Base-by-base conservation (phyloP, 2,797 vertebrate genomes). In the Chrysolophus pictus region DNA sequence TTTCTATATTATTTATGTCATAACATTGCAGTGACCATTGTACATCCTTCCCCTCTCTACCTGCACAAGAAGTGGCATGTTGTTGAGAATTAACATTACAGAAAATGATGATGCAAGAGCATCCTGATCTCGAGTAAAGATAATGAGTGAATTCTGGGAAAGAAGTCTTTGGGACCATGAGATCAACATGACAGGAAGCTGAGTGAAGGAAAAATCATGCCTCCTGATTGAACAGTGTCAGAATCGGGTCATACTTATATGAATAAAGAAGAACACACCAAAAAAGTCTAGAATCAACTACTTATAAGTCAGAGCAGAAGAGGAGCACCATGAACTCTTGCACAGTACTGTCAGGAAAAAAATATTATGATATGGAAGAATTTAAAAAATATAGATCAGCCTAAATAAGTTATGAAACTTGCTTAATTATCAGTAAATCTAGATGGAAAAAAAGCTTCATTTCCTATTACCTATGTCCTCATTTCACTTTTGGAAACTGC, bases 171-270 rank as follows among this genome's bases (percentile, higher is more conserved):
- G 56, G 23, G 22, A 64, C 6, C 16, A 6, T 65, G 56, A 67
- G 59, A 46, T 29, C 42, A 55, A 79, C 58, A 44, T 35, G n/a
- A 56, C 28, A 26, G 37, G 33, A 78, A 68, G 44, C 10, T 47
- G 14, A 14, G 8, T 0, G 51, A 33, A 12, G 42, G 31, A 55
- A 65, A 84, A 93, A n/a, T 0, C 0, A 11, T 6, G 6, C 17
- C 65, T 84, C 26, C 26, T 47, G 7, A 53, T 81, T 11, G 5
- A 51, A 46, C 28, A 60, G 28, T 22, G 14, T 17, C 80, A 51
- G 29, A 83, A 60, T 58, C 29, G 23, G 5, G 6, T 14, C 13
- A 15, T 47, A 14, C 24, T 84, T 63, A 44, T 82, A 42, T 79
- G 56, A 67, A 31, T 56, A 26, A 74, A 64, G 6, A 72, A 6